Evolutionary conservation across 2,113 vertebrate genomes (phyloP).

Genomic region (Gopherus evgoodei): DNA sequence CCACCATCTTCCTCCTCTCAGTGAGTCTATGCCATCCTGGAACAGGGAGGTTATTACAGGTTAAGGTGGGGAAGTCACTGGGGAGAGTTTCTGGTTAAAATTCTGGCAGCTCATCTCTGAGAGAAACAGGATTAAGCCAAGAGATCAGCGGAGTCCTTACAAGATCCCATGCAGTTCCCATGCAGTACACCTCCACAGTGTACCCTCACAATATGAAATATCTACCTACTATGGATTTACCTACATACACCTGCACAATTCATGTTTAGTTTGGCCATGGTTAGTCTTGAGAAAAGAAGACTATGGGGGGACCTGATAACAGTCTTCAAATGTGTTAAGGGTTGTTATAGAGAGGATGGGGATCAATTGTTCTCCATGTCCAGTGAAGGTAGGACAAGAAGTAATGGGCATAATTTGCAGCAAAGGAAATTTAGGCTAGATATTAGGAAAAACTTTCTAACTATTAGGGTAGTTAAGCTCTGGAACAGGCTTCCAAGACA

Average conservation of each 20-base stretch:
- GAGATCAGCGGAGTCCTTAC: not conserved
- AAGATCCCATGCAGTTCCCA: not conserved
- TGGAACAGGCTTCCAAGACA: too few species aligned
- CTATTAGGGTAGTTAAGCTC: too few species aligned
- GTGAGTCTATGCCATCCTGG: not conserved
- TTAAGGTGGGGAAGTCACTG: conserved; percentile 5
- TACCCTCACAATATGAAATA: not conserved
- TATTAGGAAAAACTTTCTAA: too few species aligned
- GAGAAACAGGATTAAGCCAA: conserved; percentile 9
- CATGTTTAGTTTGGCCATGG: too few species aligned
- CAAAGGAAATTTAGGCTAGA: too few species aligned
- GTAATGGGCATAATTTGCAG: too few species aligned
- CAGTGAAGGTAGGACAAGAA: too few species aligned
- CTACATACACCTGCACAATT: not conserved
- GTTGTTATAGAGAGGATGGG: too few species aligned
- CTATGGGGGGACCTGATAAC: too few species aligned
- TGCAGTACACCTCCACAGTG: not conserved
- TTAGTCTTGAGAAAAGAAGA: too few species aligned
- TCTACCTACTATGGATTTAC: not conserved
- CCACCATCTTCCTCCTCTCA: not conserved
- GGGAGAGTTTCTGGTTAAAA: not conserved
- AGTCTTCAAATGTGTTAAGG: too few species aligned
- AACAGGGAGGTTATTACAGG: not conserved
- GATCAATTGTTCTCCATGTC: too few species aligned
- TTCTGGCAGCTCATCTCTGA: conserved; percentile 16